Conservation (phyloP, 2,797 vertebrate species). For the Simalia tracyae region DNA sequence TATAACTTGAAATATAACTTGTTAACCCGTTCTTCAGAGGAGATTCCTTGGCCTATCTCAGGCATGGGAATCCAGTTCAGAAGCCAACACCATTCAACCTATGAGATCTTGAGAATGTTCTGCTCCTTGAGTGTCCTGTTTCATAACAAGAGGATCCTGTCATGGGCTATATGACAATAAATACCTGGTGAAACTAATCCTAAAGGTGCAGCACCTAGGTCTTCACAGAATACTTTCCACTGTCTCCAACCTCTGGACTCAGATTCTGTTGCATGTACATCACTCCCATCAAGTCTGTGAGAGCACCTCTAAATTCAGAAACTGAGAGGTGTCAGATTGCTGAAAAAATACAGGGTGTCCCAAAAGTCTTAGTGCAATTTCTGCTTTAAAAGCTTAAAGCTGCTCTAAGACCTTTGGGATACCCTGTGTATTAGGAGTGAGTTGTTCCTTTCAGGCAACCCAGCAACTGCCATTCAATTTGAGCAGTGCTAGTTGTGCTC, state of each 20-base stretch:
- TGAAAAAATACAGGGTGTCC: background rate
- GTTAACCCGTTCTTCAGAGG: background rate
- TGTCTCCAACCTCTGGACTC: background rate
- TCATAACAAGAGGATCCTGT: background rate
- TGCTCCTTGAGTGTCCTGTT: background rate
- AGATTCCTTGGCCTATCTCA: background rate
- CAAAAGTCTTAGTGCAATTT: too few relatives aligned
- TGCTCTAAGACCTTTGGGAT: too few relatives aligned
- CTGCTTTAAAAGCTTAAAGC: too few relatives aligned
- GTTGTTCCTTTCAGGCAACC: too few relatives aligned
- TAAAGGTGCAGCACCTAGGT: background rate
- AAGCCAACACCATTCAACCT: background rate
- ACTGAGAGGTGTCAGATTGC: background rate
- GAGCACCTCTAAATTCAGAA: background rate
- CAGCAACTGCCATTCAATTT: too few relatives aligned
- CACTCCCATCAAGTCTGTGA: background rate
- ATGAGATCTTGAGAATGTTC: background rate
- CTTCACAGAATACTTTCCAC: background rate
- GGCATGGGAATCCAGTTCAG: background rate
- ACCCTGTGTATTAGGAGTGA: too few relatives aligned
- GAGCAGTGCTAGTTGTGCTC: too few relatives aligned
- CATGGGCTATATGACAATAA: background rate
- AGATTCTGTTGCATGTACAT: background rate
- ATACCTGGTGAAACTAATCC: background rate
- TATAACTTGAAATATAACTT: background rate